phyloP scores from a whole-genome alignment of 2,888 invertebrate species.

The Rhagium mordax region DNA sequence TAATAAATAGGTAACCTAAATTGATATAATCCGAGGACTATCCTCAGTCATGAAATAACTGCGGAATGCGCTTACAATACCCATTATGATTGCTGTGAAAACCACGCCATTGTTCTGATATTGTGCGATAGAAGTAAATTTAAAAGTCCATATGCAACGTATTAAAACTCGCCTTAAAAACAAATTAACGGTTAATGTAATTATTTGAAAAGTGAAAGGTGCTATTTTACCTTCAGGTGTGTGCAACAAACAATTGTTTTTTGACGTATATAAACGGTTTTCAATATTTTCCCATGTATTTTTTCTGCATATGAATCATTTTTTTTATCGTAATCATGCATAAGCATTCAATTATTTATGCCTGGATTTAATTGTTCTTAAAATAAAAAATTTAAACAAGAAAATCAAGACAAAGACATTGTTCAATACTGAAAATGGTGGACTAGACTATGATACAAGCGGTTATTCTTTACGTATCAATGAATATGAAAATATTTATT shows the following conservation, averaged over 20 bases:
- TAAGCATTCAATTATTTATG: constrained; percentile 3
- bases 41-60: not conserved
- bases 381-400: not conserved
- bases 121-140: not conserved
- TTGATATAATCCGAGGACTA: not conserved
- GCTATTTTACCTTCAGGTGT: constrained; percentile 13
- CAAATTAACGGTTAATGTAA: not conserved
- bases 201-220: constrained; percentile 16
- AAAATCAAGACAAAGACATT: constrained; percentile 3
- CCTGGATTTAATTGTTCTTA: constrained; percentile 3
- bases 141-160: not conserved
- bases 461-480: no score
- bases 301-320: constrained; percentile 18
- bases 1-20: not conserved
- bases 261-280: constrained; percentile 3
- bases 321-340: constrained; percentile 3
- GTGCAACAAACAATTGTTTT: constrained; percentile 23
- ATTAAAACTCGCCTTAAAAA: not conserved
- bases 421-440: not conserved
- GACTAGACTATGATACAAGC: no score
- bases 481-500: no score
- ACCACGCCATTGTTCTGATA: not conserved
- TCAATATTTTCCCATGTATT: constrained; percentile 28
- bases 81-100: not conserved
- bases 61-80: not conserved